phyloP scores from a whole-genome alignment of 2,888 invertebrate species.

The Bhutanitis thaidina region DNA sequence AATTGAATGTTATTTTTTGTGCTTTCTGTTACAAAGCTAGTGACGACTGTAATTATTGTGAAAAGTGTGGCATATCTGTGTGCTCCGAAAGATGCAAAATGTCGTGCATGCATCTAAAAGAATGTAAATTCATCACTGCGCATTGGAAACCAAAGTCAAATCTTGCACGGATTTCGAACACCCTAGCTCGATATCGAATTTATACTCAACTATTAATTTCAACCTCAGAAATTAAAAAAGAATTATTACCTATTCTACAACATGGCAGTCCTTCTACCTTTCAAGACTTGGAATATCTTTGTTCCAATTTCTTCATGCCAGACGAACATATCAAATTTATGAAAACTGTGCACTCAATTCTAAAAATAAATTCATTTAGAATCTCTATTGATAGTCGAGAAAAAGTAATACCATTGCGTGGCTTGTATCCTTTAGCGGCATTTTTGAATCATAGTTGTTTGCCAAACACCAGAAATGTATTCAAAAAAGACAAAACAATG shows the following conservation, averaged over 20 bases:
- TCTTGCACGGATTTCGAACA: slow-evolving; percentile 28
- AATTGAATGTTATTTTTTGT: slow-evolving; percentile 77
- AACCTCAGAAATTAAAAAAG: slow-evolving; percentile 52
- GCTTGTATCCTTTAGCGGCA: slow-evolving; percentile 82
- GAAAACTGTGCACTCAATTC: slow-evolving; percentile 68
- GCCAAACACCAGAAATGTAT: slow-evolving; percentile 84
- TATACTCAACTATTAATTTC: slow-evolving; percentile 52
- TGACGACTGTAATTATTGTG: slow-evolving; percentile 66
- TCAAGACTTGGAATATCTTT: slow-evolving; percentile 73
- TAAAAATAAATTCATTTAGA: slow-evolving; percentile 85
- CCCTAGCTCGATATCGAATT: slow-evolving; percentile 42
- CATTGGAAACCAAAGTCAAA: slow-evolving; percentile 61
- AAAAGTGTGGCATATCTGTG: slow-evolving; percentile 82
- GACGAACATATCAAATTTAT: slow-evolving; percentile 76
- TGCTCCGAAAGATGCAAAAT: slow-evolving; percentile 82
- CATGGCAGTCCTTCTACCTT: slow-evolving; percentile 36
- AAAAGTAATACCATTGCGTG: slow-evolving; percentile 70
- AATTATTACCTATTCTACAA: slow-evolving; percentile 69
- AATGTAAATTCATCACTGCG: slow-evolving; percentile 81
- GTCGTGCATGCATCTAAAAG: slow-evolving; percentile 72
- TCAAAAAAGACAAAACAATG: slow-evolving; percentile 76
- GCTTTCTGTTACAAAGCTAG: slow-evolving; percentile 80
- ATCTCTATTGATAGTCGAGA: slow-evolving; percentile 48
- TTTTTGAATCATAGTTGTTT: slow-evolving; percentile 84
- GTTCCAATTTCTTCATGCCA: slow-evolving; percentile 58